These are phyloP conservation scores for Anas acuta DNA, from an alignment of 2,797 vertebrate species.

Conservation along the genomic window DNA sequence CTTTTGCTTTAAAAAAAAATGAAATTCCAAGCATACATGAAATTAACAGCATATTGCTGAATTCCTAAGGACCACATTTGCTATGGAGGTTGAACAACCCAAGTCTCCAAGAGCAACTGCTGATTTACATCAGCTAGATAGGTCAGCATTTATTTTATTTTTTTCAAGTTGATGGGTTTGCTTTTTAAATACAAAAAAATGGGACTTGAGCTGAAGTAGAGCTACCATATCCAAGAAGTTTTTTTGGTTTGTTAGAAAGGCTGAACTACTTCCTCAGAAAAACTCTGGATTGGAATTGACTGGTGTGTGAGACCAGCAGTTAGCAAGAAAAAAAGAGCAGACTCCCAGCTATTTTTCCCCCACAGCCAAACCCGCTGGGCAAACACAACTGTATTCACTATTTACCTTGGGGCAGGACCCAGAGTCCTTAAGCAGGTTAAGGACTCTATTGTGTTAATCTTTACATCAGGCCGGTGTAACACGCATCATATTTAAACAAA, in stretches of 20 bases:
- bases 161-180: neutral
- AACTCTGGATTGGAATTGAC: neutral
- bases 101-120: neutral
- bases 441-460: constrained; percentile 22
- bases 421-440: constrained; percentile 44
- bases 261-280: neutral
- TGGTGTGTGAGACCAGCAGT: neutral
- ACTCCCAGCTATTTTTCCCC: neutral
- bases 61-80: neutral
- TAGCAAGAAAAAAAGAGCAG: neutral
- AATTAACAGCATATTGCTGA: neutral
- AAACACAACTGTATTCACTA: constrained; percentile 28
- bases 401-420: constrained; percentile 32
- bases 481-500: constrained; percentile 18
- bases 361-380: neutral
- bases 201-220: neutral
- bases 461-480: neutral
- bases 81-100: neutral
- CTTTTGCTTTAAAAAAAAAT: neutral
- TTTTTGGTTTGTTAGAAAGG: neutral
- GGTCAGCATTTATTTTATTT: neutral
- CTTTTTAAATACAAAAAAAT: neutral
- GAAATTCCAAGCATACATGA: neutral
- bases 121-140: neutral
- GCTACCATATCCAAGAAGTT: neutral